phyloP scores from a whole-genome alignment of 2,888 invertebrate genomes.

The Odontomyia ornata region DNA sequence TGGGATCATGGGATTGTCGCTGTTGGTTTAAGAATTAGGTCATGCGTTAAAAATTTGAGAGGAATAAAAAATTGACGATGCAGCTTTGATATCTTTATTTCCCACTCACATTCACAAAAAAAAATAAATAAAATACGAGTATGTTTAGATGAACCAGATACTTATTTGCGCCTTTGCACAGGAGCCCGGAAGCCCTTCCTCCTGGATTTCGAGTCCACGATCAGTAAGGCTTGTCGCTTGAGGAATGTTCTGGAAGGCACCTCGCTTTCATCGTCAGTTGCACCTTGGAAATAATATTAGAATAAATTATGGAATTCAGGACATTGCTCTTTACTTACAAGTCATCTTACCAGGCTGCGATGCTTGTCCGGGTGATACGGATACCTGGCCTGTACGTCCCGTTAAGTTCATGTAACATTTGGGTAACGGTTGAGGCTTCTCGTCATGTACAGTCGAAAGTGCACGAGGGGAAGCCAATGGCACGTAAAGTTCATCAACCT shows the following conservation, averaged over 20 bases:
- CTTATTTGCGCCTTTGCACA: conserved; percentile 54
- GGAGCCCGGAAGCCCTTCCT: conserved; percentile 73
- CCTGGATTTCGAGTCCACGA: conserved; percentile 83
- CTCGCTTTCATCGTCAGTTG: conserved; percentile 84
- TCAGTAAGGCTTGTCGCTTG: conserved; percentile 83
- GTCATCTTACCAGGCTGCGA: conserved; percentile 58
- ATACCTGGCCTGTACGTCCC: conserved; percentile 61
- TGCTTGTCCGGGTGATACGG: conserved; percentile 62
- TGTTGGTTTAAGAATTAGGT: too few relatives aligned
- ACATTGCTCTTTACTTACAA: neutral
- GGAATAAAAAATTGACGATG: too few relatives aligned
- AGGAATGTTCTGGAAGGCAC: conserved; percentile 81
- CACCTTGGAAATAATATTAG: conserved; percentile 57
- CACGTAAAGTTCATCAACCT: conserved; percentile 55
- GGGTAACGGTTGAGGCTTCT: conserved; percentile 63
- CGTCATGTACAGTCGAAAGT: conserved; percentile 56
- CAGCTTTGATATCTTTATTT: too few relatives aligned
- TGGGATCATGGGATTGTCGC: too few relatives aligned
- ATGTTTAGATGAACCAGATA: too few relatives aligned
- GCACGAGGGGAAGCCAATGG: conserved; percentile 57
- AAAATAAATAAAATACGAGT: too few relatives aligned
- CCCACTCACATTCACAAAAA: too few relatives aligned
- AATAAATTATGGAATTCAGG: conserved; percentile 28
- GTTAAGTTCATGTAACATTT: conserved; percentile 62
- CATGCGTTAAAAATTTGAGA: too few relatives aligned